Base-by-base conservation (phyloP, 2,888 invertebrate species). In the Frankliniella intonsa region DNA sequence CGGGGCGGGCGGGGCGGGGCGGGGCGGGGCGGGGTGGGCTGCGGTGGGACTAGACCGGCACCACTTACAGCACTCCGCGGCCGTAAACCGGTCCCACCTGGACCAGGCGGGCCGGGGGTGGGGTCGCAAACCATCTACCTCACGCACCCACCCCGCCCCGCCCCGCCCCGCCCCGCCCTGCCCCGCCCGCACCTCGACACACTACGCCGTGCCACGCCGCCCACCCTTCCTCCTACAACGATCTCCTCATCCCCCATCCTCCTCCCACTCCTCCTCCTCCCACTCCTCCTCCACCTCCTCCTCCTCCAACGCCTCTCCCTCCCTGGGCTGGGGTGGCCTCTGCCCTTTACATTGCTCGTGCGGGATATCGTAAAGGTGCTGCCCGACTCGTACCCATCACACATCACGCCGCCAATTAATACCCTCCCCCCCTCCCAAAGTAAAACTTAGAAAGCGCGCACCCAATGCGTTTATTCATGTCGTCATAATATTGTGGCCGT, bases 51-150 rank as follows among this genome's bases (percentile, higher is more conserved):
- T 3, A 11, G 69, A 25, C 69, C 69, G 12, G 69, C 69, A 55
- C 55, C 55, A 76, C 69, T 76, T 76, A 76, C 69, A 25, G 69
- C 69, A 76, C 69, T 76, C 69, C 69, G 25, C 22, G 25, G 69
- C 69, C 69, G 69, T 76, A 76, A 76, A 76, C 69, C 69, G 69
- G 69, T 76, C 69, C 69, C 69, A 76, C 69, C 69, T 76, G 69
- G 69, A 76, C 62, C 62, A 17, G n/a, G 55, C 55, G 55, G 55
- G 14, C 3, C 17, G 17, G 19, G 17, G 62, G 12, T 14, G 62
- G n/a, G n/a, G 62, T 17, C 62, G 17, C 62, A 62, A 62, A 17
- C 19, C 17, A 19, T 14, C n/a, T 17, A 19, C 62, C n/a, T 62
- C 62, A 19, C 62, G 62, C 14, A 17, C 14, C 55, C 55, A 9